These are phyloP conservation scores for Yponomeuta plumbellus DNA, from an alignment of 2,888 invertebrate genomes.

Conservation along the genomic window DNA sequence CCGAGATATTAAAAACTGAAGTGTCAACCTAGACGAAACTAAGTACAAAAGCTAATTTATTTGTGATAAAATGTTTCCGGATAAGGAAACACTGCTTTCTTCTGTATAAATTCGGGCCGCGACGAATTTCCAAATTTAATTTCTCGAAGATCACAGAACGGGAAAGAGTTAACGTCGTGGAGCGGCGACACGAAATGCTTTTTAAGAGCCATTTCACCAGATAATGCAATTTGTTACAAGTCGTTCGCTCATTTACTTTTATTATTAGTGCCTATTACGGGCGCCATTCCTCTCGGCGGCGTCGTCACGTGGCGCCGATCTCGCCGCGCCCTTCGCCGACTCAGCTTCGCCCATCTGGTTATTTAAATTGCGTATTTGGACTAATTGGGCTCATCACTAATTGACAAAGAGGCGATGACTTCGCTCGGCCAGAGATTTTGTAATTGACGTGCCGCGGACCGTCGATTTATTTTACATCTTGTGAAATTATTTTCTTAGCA, in stretches of 20 bases:
- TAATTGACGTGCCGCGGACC: background rate
- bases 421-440: background rate
- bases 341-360: slow-evolving; percentile 40
- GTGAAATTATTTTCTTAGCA: too few species aligned
- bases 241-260: slow-evolving; percentile 59
- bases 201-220: slow-evolving; percentile 50
- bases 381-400: slow-evolving; percentile 51
- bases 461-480: slow-evolving; percentile 22
- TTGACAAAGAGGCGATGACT: slow-evolving; percentile 38
- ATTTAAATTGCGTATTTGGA: slow-evolving; percentile 55
- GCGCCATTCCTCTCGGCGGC: slow-evolving; percentile 35
- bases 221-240: slow-evolving; percentile 65
- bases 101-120: background rate
- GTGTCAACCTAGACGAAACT: too few species aligned
- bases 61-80: background rate
- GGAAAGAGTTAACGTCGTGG: slow-evolving; percentile 42
- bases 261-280: slow-evolving; percentile 57
- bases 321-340: slow-evolving; percentile 29
- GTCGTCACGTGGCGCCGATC: slow-evolving; percentile 37
- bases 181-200: slow-evolving; percentile 42
- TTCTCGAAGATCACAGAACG: slow-evolving; percentile 35
- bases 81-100: background rate
- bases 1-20: too few species aligned
- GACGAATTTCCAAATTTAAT: slow-evolving; percentile 31
- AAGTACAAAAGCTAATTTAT: too few species aligned